Evolutionary conservation across 2,113 vertebrate species (phyloP), one percentile per base, ranked within the genome.

Genomic region (Halcyon senegalensis): DNA sequence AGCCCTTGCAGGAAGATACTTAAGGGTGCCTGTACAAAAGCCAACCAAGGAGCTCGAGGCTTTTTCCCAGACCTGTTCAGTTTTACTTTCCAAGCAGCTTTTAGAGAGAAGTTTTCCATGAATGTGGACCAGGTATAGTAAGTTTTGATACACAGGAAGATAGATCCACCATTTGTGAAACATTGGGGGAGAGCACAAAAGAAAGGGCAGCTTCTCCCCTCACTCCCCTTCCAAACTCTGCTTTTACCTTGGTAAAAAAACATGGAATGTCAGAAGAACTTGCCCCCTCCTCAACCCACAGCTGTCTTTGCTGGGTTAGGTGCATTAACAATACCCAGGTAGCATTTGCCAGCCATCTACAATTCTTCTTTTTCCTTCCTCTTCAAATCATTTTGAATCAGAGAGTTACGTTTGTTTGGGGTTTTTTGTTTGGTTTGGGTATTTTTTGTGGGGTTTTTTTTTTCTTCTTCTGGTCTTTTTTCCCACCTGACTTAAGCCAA

Each of bases 241-340:
- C 33, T 30, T 77, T 87, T 73, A 3, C 23, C 39, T 56, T 58
- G 44, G 14, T 27, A 77, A 39, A 53, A 56, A 46, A 5, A 4
- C 12, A 2, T 20, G 24, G 12, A 31, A 23, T 24, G 17, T 30
- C 15, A 3, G 7, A 21, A n/a, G 16, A 58, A 31, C 5, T 63
- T 63, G 15, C 2, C 10, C 30, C 20, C 23, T 74, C 11, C 58
- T n/a, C 28, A 67, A 28, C 15, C 35, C 2, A 0, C 8, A 58
- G 24, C 9, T 9, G 0, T 44, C 55, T 86, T 44, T 2, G 1
- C 19, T n/a, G 16, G 8, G 7, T 50, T 20, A 10, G 12, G 30
- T 17, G 16, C 2, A 15, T 27, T 39, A 76, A 7, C 18, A 46
- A 7, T 28, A 30, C 1, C 27, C 48, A 53, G 35, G 53, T 9